These are phyloP conservation scores for Nebria salina DNA, from an alignment of 2,888 invertebrate species.

Conservation along the genomic window DNA sequence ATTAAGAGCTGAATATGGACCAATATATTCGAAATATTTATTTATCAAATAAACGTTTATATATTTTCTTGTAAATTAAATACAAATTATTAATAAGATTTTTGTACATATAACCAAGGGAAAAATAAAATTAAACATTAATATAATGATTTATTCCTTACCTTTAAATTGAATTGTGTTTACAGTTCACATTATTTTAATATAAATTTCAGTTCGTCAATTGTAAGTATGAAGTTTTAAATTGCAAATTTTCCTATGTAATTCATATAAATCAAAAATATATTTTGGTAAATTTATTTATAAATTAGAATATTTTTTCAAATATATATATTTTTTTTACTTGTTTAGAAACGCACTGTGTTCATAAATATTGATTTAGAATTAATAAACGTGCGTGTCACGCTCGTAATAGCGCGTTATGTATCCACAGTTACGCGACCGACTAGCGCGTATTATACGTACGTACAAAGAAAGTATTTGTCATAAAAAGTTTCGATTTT, in stretches of 20 bases:
- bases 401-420: background rate
- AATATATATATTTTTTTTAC: too few species aligned
- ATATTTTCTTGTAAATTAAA: background rate
- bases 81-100: conserved; percentile 3
- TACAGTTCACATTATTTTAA: too few species aligned
- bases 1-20: too few species aligned
- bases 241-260: too few species aligned
- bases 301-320: too few species aligned
- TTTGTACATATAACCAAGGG: conserved; percentile 14
- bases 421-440: background rate
- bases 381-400: too few species aligned
- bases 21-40: background rate
- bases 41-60: background rate
- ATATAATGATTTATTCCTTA: background rate
- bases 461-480: background rate
- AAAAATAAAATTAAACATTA: background rate
- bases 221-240: too few species aligned
- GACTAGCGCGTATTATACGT: background rate
- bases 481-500: background rate
- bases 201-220: too few species aligned
- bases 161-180: background rate
- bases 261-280: too few species aligned
- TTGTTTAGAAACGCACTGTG: too few species aligned
- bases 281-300: too few species aligned
- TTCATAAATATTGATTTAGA: too few species aligned